A percentile compares a stretch with the other conserved stretches of the same genome.
Evolutionary conservation across 2,888 invertebrate genomes (phyloP).

Genomic region (Ephialtes manifestator): DNA sequence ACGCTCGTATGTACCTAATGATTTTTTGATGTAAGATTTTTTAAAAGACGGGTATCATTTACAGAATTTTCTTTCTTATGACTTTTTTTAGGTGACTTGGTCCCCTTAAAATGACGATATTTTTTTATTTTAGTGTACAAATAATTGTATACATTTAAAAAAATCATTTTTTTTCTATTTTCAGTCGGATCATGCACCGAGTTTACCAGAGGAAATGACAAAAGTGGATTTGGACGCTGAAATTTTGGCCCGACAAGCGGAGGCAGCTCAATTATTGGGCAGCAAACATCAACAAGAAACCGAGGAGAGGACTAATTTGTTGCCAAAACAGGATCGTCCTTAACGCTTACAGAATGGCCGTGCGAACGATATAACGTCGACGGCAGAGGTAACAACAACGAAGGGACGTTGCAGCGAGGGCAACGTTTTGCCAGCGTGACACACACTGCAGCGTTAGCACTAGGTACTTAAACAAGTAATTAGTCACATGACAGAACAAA

Average conservation of each 20-base stretch:
- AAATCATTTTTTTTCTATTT: background rate
- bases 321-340: constrained; percentile 80
- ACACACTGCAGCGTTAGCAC: constrained; percentile 74
- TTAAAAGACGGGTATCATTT: too few species aligned
- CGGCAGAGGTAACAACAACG: constrained; percentile 70
- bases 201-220: constrained; percentile 72
- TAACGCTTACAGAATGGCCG: constrained; percentile 82
- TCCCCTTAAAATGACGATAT: too few species aligned
- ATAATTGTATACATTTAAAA: too few species aligned
- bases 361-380: constrained; percentile 69
- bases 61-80: too few species aligned
- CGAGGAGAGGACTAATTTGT: constrained; percentile 81
- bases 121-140: too few species aligned
- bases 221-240: constrained; percentile 76
- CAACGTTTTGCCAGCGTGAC: constrained; percentile 78
- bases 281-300: constrained; percentile 76
- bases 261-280: constrained; percentile 74
- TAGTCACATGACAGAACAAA: constrained; percentile 70
- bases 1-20: too few species aligned
- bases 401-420: constrained; percentile 52
- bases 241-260: constrained; percentile 75
- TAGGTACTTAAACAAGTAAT: constrained; percentile 80
- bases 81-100: too few species aligned
- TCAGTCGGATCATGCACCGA: constrained; percentile 66
- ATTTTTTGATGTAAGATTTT: too few species aligned